Conservation (phyloP, 35 echinoderm and acorn worm species). For the Stichopus chloronotus region DNA sequence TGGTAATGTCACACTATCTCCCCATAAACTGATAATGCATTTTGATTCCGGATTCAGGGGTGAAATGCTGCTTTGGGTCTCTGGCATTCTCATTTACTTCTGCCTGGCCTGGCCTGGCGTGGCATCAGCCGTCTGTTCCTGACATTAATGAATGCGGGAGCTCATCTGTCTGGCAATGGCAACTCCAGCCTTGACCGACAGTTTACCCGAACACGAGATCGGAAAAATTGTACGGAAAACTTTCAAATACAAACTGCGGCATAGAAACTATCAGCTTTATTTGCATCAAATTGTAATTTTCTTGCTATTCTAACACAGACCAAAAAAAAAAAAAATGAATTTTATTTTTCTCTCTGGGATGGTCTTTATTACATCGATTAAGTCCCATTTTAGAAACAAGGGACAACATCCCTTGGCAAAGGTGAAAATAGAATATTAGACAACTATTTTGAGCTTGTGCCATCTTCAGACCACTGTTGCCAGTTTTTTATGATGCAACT, state of each 20-base stretch:
- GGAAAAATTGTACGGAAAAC: neutral
- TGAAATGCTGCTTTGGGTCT: neutral
- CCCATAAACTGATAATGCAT: neutral
- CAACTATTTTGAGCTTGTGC: no score
- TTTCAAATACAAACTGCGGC: neutral
- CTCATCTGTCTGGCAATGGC: neutral
- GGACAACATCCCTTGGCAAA: no score
- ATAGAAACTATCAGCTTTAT: neutral
- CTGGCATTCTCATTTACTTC: neutral
- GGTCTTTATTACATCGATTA: no score
- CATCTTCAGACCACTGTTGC: no score
- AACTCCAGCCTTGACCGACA: neutral
- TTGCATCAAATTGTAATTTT: neutral
- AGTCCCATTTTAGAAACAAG: no score
- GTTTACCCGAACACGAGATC: neutral
- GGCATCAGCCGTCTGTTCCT: neutral
- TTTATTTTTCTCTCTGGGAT: no score
- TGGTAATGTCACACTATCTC: constrained; percentile 7
- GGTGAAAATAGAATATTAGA: no score
- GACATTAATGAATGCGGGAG: neutral
- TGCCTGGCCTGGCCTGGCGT: neutral
- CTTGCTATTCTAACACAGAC: no score
- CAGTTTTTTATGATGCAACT: no score
- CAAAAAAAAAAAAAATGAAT: no score
- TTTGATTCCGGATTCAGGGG: constrained; percentile 6